Evolutionary conservation across 1,140 invertebrate species (phyloP).

Genomic region (Cheumatopsyche charites): DNA sequence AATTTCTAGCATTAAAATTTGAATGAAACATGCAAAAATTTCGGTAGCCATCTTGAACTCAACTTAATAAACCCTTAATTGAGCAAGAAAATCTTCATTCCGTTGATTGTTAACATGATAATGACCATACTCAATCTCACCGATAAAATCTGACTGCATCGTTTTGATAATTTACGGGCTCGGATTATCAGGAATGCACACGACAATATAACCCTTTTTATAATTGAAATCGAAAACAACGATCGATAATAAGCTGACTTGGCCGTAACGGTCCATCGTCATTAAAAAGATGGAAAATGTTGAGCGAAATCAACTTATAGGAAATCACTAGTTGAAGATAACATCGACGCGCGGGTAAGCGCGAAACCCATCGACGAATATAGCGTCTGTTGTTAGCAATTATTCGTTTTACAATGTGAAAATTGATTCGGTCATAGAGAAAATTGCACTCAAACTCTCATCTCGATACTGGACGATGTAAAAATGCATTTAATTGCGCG

Average conservation of each 20-base stretch:
- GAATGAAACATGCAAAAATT: too few relatives aligned
- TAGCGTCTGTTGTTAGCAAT: neutral
- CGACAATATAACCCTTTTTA: too few relatives aligned
- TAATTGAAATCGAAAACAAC: too few relatives aligned
- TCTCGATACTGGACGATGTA: neutral
- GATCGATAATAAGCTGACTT: too few relatives aligned
- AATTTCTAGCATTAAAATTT: too few relatives aligned
- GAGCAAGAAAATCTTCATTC: neutral
- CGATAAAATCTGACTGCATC: slow-evolving; percentile 13
- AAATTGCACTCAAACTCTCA: neutral
- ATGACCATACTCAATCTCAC: slow-evolving; percentile 12
- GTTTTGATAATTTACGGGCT: neutral
- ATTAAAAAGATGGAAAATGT: neutral
- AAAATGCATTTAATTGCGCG: slow-evolving; percentile 21
- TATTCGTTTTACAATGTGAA: slow-evolving; percentile 22
- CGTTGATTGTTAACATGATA: slow-evolving; percentile 4
- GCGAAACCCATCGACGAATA: slow-evolving; percentile 6
- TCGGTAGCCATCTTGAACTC: neutral
- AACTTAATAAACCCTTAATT: neutral
- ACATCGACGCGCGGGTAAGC: slow-evolving; percentile 2
- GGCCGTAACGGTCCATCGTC: too few relatives aligned
- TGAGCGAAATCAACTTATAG: neutral
- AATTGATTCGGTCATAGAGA: slow-evolving; percentile 17
- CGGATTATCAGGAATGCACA: neutral
- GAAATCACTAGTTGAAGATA: neutral